Base-by-base conservation (phyloP, 2,888 invertebrate species). In the Leptopilina myrica region DNA sequence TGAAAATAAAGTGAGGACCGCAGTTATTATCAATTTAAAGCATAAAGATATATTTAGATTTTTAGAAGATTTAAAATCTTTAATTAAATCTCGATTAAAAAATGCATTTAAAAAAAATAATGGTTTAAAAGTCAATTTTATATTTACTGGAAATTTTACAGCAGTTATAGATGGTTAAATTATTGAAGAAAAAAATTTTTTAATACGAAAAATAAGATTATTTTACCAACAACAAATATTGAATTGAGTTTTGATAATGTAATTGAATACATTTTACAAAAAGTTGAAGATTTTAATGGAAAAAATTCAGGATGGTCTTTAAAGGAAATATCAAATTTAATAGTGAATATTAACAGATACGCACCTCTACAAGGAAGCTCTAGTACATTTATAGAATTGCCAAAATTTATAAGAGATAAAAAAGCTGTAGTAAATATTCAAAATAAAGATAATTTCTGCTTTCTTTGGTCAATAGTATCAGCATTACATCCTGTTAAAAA, bases 11-110 rank as follows among this genome's bases (percentile, higher is more conserved):
- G n/a, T 59, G 14, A 59, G 59, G 2, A 59, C 59, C 9, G 59
- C 59, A 6, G 59, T 15, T 6, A 59, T 59, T n/a, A 59, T 59
- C 1, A 14, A 59, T 59, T 59, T 15, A 59, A 59, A 59, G 5
- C 59, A 59, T n/a, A 59, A n/a, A 59, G 59, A 59, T 59, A 15
- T 59, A 59, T 59, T 59, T 59, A 6, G 2, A 59, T 59, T 59
- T 59, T n/a, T 59, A n/a, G 1, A 59, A n/a, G 59, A 59, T n/a
- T 59, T 15, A 15, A 59, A n/a, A n/a, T 59, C 14, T 7, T 15
- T 59, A 59, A 59, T 59, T 59, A 59, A 59, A 59, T n/a, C n/a
- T 59, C 59, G 59, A n/a, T 59, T 59, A 59, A 59, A 59, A 59
- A 59, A 59, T 59, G 14, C 59, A n/a, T 59, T 59, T n/a, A 59